Evolutionary conservation across 2,113 vertebrate species (phyloP), one percentile per base, ranked within the genome.

Genomic region (Mionectes macconnelli): DNA sequence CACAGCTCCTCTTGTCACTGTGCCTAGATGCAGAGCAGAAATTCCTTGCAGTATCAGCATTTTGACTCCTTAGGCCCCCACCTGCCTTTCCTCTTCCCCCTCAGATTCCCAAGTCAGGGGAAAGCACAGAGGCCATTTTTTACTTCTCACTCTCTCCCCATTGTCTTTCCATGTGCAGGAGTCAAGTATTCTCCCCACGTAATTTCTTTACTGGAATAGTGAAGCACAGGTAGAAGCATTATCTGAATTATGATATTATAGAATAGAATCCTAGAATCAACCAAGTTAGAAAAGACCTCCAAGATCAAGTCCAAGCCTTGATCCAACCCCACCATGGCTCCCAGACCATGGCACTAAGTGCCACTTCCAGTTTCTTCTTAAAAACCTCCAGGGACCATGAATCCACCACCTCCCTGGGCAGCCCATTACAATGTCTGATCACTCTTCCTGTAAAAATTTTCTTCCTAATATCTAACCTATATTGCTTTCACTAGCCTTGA

Each of bases 61-160:
- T 62, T 50, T 37, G 74, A 30, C 44, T 28, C 35, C 67, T n/a
- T 44, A 37, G 40, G 44, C 35, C 25, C 22, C 39, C 68, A 33
- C 22, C 1, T 5, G 30, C 39, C 69, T 66, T 40, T 25, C 35
- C 44, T 39, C 84, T 42, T 67, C 40, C 3, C 1, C 14, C 13
- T 25, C 63, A 39, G 1, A 1, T 23, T 72, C 60, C 35, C 82
- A 11, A 14, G 31, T 0, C 0, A 23, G 63, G 25, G 6, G 53
- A 47, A 76, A 60, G 63, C 47, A 63, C 44, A 8, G 60, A 40
- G 60, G 17, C 2, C 1, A 21, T 37, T 73, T 52, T 52, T 59
- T 42, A 42, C 69, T 50, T 52, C 63, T 60, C 35, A 14, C 10
- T 33, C 35, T 28, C 57, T 62, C 37, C 30, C 62, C 47, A 16